phyloP scores from a whole-genome alignment of 2,888 invertebrate genomes.

The Dyspetes luteomarginatus region DNA sequence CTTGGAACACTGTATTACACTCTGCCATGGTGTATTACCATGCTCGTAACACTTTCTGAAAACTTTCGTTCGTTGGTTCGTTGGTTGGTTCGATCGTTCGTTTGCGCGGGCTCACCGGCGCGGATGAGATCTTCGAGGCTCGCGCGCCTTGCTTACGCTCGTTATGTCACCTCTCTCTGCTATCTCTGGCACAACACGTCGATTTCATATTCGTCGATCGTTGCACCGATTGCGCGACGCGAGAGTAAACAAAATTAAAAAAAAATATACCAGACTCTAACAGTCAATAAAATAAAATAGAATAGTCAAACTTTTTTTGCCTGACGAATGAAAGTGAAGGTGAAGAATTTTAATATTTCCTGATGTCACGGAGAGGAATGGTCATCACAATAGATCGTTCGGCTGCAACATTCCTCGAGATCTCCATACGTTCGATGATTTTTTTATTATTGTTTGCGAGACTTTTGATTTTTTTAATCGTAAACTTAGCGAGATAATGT shows the following conservation, averaged over 20 bases:
- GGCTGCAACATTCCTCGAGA: neutral
- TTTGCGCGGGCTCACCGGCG: slow-evolving; percentile 36
- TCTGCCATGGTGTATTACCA: slow-evolving; percentile 18
- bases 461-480: neutral
- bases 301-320: neutral
- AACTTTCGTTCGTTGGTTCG: slow-evolving; percentile 59
- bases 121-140: slow-evolving; percentile 47
- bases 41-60: slow-evolving; percentile 66
- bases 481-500: neutral
- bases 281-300: neutral
- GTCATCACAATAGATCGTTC: neutral
- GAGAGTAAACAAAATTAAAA: neutral
- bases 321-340: neutral
- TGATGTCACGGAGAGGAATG: neutral
- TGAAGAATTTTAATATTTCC: neutral
- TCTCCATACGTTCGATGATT: slow-evolving; percentile 2
- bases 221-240: slow-evolving; percentile 23
- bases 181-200: slow-evolving; percentile 6
- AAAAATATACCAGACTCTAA: no score
- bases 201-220: slow-evolving; percentile 38
- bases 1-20: slow-evolving; percentile 53
- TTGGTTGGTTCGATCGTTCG: no score
- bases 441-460: neutral
- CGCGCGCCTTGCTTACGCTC: slow-evolving; percentile 16
- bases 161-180: slow-evolving; percentile 53